These are phyloP conservation scores for Numida meleagris DNA, from an alignment of 2,113 vertebrate species.

Conservation along the genomic window DNA sequence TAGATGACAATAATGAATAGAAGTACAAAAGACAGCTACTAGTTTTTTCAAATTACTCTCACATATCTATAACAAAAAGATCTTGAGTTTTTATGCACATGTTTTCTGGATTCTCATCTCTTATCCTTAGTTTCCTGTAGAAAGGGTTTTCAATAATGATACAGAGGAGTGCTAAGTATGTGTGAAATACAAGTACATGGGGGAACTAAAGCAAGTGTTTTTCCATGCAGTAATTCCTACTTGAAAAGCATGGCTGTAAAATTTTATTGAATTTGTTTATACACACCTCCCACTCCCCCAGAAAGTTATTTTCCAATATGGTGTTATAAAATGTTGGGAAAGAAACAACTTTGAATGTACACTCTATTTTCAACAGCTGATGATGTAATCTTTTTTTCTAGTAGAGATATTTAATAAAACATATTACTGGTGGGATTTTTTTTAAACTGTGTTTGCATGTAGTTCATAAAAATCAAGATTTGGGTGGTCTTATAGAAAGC, in stretches of 20 bases:
- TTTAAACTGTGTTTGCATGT: neutral
- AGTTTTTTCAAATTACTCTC: neutral
- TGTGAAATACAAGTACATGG: neutral
- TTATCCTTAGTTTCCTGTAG: neutral
- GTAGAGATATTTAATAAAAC: neutral
- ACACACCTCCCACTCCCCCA: neutral
- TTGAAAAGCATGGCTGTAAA: neutral
- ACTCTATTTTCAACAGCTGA: neutral
- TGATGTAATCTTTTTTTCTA: neutral
- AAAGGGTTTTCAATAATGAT: neutral
- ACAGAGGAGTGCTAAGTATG: neutral
- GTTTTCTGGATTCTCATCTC: neutral
- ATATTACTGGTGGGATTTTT: neutral
- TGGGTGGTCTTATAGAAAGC: neutral
- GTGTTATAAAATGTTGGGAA: neutral
- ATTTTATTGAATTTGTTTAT: neutral
- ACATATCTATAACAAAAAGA: neutral
- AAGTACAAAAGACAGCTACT: neutral
- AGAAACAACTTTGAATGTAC: neutral
- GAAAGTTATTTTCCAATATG: neutral
- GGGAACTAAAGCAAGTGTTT: neutral
- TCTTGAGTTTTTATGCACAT: neutral
- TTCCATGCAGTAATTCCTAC: neutral
- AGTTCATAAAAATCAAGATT: neutral
- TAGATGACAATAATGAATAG: neutral